Conservation (phyloP, 2,888 invertebrate species). For the Helicoverpa assulta region DNA sequence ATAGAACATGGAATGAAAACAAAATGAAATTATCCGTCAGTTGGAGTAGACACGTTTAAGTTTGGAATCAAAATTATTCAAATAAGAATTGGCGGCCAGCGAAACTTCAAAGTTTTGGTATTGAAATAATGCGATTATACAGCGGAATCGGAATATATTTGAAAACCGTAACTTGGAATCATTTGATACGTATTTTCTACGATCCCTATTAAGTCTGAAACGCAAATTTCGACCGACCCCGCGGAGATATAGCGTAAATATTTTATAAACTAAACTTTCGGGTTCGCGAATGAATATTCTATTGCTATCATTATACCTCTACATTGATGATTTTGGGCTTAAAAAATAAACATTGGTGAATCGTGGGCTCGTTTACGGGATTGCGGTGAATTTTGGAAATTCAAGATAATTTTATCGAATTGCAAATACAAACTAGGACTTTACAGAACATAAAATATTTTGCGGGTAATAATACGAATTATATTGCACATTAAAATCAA, state of each 20-base stretch:
- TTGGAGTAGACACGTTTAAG: constrained; percentile 38
- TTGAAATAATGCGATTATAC: constrained; percentile 54
- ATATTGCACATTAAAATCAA: not conserved
- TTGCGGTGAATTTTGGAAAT: constrained; percentile 9
- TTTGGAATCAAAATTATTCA: constrained; percentile 57
- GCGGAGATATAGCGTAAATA: constrained; percentile 70
- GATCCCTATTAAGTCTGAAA: constrained; percentile 67
- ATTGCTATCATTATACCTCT: constrained; percentile 59
- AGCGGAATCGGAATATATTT: constrained; percentile 52
- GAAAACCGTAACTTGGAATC: constrained; percentile 60
- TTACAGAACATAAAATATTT: not conserved
- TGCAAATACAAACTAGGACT: not conserved
- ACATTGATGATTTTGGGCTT: constrained; percentile 46
- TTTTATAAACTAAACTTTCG: constrained; percentile 74
- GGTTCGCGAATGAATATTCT: constrained; percentile 73
- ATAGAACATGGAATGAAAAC: constrained; percentile 36
- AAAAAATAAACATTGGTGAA: constrained; percentile 38
- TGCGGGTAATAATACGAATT: not conserved
- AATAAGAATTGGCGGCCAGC: constrained; percentile 35
- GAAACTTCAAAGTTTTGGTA: constrained; percentile 41
- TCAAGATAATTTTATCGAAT: not conserved
- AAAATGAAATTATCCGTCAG: constrained; percentile 41
- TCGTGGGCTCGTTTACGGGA: constrained; percentile 12
- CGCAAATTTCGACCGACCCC: constrained; percentile 64
- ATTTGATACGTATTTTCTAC: constrained; percentile 63